Conservation (phyloP, 2,888 invertebrate genomes). For the Eurois occulta region DNA sequence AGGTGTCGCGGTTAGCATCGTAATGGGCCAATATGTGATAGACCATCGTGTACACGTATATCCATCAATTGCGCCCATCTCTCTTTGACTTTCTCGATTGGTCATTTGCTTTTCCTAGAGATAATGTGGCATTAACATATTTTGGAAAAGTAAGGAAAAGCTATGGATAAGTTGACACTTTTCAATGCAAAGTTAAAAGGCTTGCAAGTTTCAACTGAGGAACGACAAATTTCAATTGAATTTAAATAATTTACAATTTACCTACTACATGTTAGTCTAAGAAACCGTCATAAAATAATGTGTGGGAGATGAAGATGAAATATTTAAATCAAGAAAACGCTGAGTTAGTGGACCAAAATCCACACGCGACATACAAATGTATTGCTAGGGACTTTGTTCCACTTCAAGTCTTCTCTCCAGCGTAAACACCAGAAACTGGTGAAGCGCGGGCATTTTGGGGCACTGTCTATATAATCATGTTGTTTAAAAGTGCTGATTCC, state of each 20-base stretch:
- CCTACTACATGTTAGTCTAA: neutral
- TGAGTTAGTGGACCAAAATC: too few species aligned
- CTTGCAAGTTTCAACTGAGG: neutral
- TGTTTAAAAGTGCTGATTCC: neutral
- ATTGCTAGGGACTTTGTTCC: too few species aligned
- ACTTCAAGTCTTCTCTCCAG: too few species aligned
- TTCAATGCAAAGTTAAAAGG: neutral
- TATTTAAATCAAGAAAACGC: neutral
- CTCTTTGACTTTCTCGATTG: conserved; percentile 47
- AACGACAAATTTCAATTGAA: neutral
- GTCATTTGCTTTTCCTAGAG: conserved; percentile 29
- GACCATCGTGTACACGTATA: conserved; percentile 27
- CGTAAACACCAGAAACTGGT: too few species aligned
- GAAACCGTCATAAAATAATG: neutral
- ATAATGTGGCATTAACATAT: neutral
- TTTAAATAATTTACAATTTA: neutral
- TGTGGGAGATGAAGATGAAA: neutral
- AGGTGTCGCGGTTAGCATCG: conserved; percentile 45
- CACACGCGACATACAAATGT: neutral
- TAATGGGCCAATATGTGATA: conserved; percentile 35
- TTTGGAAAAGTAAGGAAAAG: neutral
- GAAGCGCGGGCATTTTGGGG: too few species aligned
- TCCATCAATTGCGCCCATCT: conserved; percentile 46
- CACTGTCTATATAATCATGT: too few species aligned
- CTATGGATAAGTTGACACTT: neutral